phyloP scores from a whole-genome alignment of 2,888 invertebrate species.

The Tethea ocularis region DNA sequence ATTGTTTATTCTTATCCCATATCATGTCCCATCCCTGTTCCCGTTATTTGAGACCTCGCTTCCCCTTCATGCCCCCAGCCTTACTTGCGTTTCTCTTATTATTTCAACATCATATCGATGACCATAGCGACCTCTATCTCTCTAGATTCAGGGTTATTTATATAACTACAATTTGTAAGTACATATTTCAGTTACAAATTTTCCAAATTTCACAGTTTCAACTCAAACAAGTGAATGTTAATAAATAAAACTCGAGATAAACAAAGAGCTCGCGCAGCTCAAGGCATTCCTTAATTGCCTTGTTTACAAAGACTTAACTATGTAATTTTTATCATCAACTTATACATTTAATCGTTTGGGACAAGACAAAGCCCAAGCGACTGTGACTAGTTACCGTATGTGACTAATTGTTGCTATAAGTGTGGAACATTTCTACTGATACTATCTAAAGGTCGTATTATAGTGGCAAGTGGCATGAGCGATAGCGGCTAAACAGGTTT shows the following conservation, averaged over 20 bases:
- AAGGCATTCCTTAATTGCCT: not conserved
- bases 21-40: no score
- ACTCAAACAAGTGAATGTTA: not conserved
- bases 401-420: constrained; percentile 1
- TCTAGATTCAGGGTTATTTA: no score
- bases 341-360: not conserved
- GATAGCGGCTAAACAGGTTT: not conserved
- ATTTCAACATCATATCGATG: no score
- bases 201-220: no score
- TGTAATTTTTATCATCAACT: constrained; percentile 6
- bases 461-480: not conserved
- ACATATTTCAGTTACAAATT: no score
- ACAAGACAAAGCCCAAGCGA: not conserved
- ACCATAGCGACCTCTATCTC: no score
- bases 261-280: not conserved
- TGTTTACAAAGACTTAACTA: constrained; percentile 3
- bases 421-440: not conserved
- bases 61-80: no score
- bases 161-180: no score
- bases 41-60: no score
- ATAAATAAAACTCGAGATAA: not conserved
- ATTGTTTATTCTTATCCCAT: no score
- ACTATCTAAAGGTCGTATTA: constrained; percentile 3
- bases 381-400: not conserved
- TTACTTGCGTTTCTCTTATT: no score